Conservation (phyloP, 2,888 invertebrate genomes). For the Drosophila tanythrix region DNA sequence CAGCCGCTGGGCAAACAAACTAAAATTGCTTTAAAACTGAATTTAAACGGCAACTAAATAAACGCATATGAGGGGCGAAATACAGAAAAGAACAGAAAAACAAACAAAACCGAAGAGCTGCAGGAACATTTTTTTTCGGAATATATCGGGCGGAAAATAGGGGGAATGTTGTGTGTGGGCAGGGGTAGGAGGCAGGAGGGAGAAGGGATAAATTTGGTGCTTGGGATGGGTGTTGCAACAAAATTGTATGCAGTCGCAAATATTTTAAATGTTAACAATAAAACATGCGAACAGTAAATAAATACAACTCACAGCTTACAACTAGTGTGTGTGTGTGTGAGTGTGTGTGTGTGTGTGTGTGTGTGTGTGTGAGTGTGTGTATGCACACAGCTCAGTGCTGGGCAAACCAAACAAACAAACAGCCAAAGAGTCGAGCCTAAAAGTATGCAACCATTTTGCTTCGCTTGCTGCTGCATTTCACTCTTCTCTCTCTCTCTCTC, state of each 20-base stretch:
- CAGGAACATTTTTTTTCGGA: not conserved
- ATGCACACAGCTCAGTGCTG: slow-evolving; percentile 42
- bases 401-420: slow-evolving; percentile 46
- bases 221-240: slow-evolving; percentile 15
- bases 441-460: slow-evolving; percentile 70
- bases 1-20: slow-evolving; percentile 1
- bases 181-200: not conserved
- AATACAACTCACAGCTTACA: slow-evolving; percentile 39
- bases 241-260: slow-evolving; percentile 77
- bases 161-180: not conserved
- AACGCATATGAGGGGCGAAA: slow-evolving; percentile 29
- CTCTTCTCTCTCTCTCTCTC: not conserved
- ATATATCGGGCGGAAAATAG: slow-evolving; percentile 3
- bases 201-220: not conserved
- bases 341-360: slow-evolving; percentile 1
- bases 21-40: slow-evolving; percentile 41
- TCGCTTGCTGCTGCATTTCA: slow-evolving; percentile 22
- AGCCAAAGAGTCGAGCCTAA: slow-evolving; percentile 57
- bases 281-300: slow-evolving; percentile 76
- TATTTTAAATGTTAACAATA: slow-evolving; percentile 81
- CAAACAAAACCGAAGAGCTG: slow-evolving; percentile 2
- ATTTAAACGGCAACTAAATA: slow-evolving; percentile 60
- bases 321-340: not conserved
- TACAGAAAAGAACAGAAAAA: not conserved
- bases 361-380: slow-evolving; percentile 2